phyloP scores from a whole-genome alignment of 2,888 invertebrate species.

The Xiphydria camelus region DNA sequence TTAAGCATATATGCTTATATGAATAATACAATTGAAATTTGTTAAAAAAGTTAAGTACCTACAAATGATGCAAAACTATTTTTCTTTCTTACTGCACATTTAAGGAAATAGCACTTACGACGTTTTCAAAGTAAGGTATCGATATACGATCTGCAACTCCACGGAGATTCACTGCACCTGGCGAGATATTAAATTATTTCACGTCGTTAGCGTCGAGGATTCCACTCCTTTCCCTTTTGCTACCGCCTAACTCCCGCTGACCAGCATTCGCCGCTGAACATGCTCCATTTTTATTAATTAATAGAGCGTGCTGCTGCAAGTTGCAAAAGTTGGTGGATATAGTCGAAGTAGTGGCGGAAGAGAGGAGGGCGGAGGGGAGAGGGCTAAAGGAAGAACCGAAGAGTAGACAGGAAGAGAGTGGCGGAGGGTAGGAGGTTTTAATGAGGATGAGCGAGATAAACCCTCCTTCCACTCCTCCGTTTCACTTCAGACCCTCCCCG shows the following conservation, averaged over 20 bases:
- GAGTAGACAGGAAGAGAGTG: slow-evolving; percentile 32
- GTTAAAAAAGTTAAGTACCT: too few species aligned
- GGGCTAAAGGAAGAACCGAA: slow-evolving; percentile 7
- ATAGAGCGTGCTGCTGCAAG: slow-evolving; percentile 43
- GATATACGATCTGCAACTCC: too few species aligned
- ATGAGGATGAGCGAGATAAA: slow-evolving; percentile 55
- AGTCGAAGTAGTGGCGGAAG: slow-evolving; percentile 23
- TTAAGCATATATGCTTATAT: too few species aligned
- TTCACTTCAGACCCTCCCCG: slow-evolving; percentile 3
- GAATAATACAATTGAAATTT: too few species aligned
- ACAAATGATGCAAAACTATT: too few species aligned
- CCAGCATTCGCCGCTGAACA: slow-evolving; percentile 35
- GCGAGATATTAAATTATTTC: slow-evolving; percentile 23
- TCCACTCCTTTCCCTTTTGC: slow-evolving; percentile 17
- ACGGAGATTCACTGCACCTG: too few species aligned
- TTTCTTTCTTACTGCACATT: too few species aligned
- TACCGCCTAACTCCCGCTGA: too few species aligned
- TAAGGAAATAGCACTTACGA: too few species aligned
- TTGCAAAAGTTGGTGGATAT: slow-evolving; percentile 34
- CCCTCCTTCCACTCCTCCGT: slow-evolving; percentile 19
- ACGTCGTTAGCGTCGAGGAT: slow-evolving; percentile 28
- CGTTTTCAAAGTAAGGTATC: too few species aligned
- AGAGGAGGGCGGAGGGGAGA: slow-evolving; percentile 25
- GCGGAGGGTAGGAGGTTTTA: slow-evolving; percentile 40
- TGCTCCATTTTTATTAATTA: slow-evolving; percentile 47